Percentiles rank a stretch among this genome's conserved stretches.
Evolutionary conservation across 2,888 invertebrate genomes (phyloP).

Genomic region (Watsonalla cultraria): DNA sequence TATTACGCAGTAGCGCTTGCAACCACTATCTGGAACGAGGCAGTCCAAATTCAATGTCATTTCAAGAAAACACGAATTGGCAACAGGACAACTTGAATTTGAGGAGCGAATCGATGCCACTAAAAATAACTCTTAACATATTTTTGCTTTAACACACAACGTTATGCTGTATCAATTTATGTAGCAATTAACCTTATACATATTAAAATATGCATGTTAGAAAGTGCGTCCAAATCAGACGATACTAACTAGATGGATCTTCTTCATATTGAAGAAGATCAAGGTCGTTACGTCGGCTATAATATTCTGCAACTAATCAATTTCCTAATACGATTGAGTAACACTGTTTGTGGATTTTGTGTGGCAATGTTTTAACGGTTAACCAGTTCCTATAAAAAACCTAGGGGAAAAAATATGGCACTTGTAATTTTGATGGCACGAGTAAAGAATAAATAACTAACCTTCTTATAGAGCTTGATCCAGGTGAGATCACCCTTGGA

Average conservation of each 20-base stretch:
- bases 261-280: constrained; percentile 7
- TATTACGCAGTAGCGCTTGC: background rate
- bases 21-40: background rate
- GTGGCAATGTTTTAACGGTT: no score
- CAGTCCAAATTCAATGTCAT: background rate
- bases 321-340: background rate
- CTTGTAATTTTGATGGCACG: background rate
- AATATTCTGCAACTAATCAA: constrained; percentile 1
- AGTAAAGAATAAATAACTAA: constrained; percentile 63
- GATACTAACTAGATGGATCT: constrained; percentile 6
- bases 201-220: background rate
- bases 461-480: constrained; percentile 99
- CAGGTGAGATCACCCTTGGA: constrained; percentile 98
- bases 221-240: background rate
- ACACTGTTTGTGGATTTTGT: background rate
- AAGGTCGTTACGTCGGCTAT: constrained; percentile 9
- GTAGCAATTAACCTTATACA: background rate
- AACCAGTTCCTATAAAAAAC: no score
- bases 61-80: constrained; percentile 24
- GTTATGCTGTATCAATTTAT: constrained; percentile 4
- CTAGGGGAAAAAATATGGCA: background rate
- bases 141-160: constrained; percentile 17
- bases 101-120: constrained; percentile 33
- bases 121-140: constrained; percentile 49
- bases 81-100: constrained; percentile 62